A percentile compares a stretch with the other conserved stretches of the same genome.
phyloP scores from a whole-genome alignment of 2,113 vertebrate species.

The Channa argus region DNA sequence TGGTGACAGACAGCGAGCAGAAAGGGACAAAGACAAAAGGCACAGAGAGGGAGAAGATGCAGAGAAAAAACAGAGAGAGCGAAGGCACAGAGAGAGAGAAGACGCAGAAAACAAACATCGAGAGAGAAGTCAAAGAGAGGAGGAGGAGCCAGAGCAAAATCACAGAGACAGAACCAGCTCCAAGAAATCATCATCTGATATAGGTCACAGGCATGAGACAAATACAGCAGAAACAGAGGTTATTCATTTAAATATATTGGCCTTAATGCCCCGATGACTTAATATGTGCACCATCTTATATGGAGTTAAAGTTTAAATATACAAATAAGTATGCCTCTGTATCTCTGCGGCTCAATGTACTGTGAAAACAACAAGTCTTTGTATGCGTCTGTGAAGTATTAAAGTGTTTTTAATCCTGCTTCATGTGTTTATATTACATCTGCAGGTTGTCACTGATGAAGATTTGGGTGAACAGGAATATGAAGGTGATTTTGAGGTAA shows the following conservation, averaged over 20 bases:
- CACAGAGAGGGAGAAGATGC: conserved; percentile 57
- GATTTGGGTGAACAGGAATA: conserved; percentile 67
- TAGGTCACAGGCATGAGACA: conserved; percentile 27
- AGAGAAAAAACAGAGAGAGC: conserved; percentile 34
- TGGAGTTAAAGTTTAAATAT: neutral
- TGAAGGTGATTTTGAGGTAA: conserved; percentile 96
- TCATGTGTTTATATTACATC: neutral
- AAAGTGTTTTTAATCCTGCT: neutral
- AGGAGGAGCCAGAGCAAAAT: conserved; percentile 48
- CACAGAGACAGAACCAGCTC: conserved; percentile 13
- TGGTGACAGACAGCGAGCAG: conserved; percentile 68
- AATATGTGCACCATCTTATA: neutral
- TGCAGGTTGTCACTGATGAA: conserved; percentile 79
- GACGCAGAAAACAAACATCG: conserved; percentile 66
- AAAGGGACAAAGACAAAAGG: conserved; percentile 57
- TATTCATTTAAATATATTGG: conserved; percentile 1
- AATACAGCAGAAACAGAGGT: conserved; percentile 75
- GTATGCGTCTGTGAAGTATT: neutral
- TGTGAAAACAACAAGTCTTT: neutral
- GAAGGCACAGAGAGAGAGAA: conserved; percentile 49
- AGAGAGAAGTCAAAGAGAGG: conserved; percentile 62
- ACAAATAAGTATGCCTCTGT: neutral
- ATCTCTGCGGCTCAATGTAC: neutral
- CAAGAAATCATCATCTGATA: conserved; percentile 42
- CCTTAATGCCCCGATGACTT: no score